A percentile compares a stretch with the other conserved stretches of the same genome.
phyloP scores from a whole-genome alignment of 2,888 invertebrate species.

The Cataglyphis livida region DNA sequence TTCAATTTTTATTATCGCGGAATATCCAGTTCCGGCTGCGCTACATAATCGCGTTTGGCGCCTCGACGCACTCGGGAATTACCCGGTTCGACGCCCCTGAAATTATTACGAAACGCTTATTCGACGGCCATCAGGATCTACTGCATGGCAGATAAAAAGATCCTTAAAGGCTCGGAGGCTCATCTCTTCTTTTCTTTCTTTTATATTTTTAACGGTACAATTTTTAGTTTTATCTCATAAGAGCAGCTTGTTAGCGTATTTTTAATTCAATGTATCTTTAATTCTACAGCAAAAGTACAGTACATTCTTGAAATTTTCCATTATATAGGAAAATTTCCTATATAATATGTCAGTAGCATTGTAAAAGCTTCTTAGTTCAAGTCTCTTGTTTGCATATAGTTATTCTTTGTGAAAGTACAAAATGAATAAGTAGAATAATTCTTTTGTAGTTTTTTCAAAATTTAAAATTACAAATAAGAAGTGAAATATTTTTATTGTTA shows the following conservation, averaged over 20 bases:
- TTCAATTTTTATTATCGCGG: constrained; percentile 78
- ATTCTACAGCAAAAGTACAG: neutral
- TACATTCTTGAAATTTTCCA: neutral
- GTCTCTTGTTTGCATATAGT: neutral
- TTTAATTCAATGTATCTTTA: neutral
- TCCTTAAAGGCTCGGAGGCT: constrained; percentile 26
- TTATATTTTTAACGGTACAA: constrained; percentile 18
- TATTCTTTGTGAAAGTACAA: neutral
- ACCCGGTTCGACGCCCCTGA: constrained; percentile 78
- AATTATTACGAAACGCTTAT: constrained; percentile 76
- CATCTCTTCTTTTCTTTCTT: neutral
- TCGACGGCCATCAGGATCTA: constrained; percentile 44
- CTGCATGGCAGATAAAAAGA: constrained; percentile 38
- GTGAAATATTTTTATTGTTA: neutral
- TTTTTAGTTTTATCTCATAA: constrained; percentile 31
- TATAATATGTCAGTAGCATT: neutral
- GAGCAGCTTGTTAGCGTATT: neutral
- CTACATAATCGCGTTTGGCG: constrained; percentile 81
- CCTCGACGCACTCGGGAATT: constrained; percentile 79
- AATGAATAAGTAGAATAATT: neutral
- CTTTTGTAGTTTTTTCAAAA: neutral
- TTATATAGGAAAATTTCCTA: neutral
- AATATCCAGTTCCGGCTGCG: constrained; percentile 72
- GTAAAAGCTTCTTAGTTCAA: neutral
- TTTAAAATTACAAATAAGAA: neutral